Percentiles rank a stretch among this genome's conserved stretches.
Evolutionary conservation across 1,140 invertebrate genomes (phyloP).

Genomic region (Drosophila erecta): DNA sequence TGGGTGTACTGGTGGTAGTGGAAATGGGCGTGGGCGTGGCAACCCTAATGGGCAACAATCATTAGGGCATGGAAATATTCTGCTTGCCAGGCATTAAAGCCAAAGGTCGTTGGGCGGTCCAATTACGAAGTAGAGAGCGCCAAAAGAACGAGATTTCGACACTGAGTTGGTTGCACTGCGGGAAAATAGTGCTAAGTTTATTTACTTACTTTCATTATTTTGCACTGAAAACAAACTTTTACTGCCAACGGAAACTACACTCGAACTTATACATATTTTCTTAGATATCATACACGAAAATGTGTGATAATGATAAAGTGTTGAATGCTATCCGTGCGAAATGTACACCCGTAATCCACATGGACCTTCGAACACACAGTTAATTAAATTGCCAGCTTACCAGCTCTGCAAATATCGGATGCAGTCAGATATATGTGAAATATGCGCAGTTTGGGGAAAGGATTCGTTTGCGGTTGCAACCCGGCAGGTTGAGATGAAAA

Average conservation of each 20-base stretch:
- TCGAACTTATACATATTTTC: no score
- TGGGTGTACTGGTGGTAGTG: background rate
- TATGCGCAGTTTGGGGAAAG: background rate
- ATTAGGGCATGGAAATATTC: conserved; percentile 42
- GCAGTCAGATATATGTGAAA: conserved; percentile 3
- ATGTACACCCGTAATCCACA: conserved; percentile 5
- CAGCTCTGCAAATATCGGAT: conserved; percentile 36
- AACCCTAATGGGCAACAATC: conserved; percentile 64
- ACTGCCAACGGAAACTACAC: no score
- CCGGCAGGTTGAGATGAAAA: background rate
- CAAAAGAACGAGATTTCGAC: conserved; percentile 29
- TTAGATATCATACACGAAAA: no score
- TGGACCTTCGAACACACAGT: conserved; percentile 38
- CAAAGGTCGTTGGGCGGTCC: conserved; percentile 38
- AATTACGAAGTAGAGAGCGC: conserved; percentile 27
- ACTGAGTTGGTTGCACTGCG: conserved; percentile 23
- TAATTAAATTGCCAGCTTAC: conserved; percentile 68
- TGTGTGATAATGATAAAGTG: no score
- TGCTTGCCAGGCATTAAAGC: conserved; percentile 22
- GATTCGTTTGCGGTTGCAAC: background rate
- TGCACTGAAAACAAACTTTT: no score
- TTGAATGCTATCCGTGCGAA: background rate
- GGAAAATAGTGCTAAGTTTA: background rate
- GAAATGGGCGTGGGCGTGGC: conserved; percentile 42
- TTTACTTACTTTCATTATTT: no score